These are phyloP conservation scores for Eira barbara DNA, from an alignment of 2,113 vertebrate genomes.

Conservation along the genomic window DNA sequence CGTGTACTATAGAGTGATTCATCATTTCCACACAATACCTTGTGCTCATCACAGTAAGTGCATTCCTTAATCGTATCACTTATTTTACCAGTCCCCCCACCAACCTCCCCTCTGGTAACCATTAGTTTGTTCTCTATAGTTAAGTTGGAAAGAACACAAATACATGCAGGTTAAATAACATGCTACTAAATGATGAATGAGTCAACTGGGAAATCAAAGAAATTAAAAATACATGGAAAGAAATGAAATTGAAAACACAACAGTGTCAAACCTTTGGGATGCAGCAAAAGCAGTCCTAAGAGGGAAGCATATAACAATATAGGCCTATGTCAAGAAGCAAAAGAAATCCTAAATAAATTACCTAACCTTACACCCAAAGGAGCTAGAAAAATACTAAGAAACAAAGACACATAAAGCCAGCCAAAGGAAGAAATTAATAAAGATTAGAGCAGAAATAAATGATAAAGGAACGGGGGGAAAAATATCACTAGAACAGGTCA, in stretches of 20 bases:
- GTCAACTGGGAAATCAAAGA: not conserved
- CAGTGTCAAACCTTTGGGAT: not conserved
- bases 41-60: not conserved
- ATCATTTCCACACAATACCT: not conserved
- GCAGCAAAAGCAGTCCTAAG: not conserved
- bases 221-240: not conserved
- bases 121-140: not conserved
- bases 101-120: not conserved
- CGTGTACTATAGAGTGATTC: not conserved
- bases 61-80: not conserved
- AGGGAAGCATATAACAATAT: not conserved
- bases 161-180: not conserved
- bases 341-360: not conserved
- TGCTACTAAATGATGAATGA: not conserved
- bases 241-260: not conserved
- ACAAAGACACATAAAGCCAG: not conserved
- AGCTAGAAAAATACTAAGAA: not conserved
- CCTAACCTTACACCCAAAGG: not conserved
- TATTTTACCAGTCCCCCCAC: not conserved
- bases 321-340: not conserved
- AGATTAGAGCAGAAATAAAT: not conserved
- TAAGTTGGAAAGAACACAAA: not conserved
- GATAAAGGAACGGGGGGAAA: not conserved
- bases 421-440: not conserved
- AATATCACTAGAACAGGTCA: not conserved